Base-by-base conservation (phyloP, 1,140 invertebrate species). In the Drosophila elegans region DNA sequence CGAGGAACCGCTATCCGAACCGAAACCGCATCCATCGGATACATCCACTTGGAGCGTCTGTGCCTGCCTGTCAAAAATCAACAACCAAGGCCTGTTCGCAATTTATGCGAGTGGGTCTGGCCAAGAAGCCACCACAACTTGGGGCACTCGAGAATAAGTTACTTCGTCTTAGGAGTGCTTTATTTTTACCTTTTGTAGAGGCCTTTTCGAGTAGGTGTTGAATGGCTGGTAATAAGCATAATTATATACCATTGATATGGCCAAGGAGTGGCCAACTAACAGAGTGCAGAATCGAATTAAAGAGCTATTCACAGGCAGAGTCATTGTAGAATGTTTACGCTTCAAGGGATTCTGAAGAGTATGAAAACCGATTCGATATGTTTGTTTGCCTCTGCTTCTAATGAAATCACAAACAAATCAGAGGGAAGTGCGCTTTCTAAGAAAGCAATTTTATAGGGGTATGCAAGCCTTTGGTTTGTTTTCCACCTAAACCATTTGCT, bases 201-300 rank as follows among this genome's bases (percentile, higher is more conserved):
- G 32, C 10, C 7, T 38, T 71, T 60, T 69, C 49, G 77, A 80
- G 79, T 84, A 77, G 84, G 84, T 89, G 84, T 89, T 89, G 84
- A 89, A 89, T 89, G 69, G 57, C 46, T 80, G 69, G 76, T 84
- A 89, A 89, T 84, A 83, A 80, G 77, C 84, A 63, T 69, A 84
- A 89, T 85, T 85, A 85, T 83, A 75, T 63, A 63, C 76, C 68
- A 85, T 85, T 85, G 81, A 85, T 78, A 73, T 72, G 66, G 27
- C 10, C 7, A 72, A 57, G 77, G 75, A 66, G 81, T 88, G 80
- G 80, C 13, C 36, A 25, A 10, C 56, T 34, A 10, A 36, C 45
- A 44, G 27, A 36, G 41, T 16, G 16, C 25, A 39, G 21, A 46
- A 10, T 45, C 36, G 38, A 49, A 55, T 74, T 63, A 48, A 63